These are phyloP conservation scores for Adelges cooleyi DNA, from an alignment of 1,140 invertebrate genomes.

Conservation along the genomic window DNA sequence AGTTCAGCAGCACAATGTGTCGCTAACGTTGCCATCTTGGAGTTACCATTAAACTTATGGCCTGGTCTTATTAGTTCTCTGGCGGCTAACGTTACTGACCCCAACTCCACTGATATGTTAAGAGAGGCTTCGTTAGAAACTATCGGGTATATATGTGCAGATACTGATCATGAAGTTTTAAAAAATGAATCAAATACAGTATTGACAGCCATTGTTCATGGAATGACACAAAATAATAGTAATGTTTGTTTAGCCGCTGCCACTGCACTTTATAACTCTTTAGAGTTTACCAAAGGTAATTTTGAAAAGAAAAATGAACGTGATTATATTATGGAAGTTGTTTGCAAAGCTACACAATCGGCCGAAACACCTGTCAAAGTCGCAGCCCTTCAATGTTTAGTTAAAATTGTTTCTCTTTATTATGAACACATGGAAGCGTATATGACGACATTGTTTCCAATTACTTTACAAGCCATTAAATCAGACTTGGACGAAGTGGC, in stretches of 20 bases:
- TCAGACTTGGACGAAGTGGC: slow-evolving; percentile 89
- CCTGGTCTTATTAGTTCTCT: slow-evolving; percentile 73
- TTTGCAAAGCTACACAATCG: slow-evolving; percentile 81
- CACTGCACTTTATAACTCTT: slow-evolving; percentile 87
- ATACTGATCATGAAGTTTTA: slow-evolving; percentile 47
- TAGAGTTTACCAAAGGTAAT: slow-evolving; percentile 98
- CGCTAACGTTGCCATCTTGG: slow-evolving; percentile 92
- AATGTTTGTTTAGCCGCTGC: slow-evolving; percentile 88
- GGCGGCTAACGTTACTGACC: slow-evolving; percentile 77
- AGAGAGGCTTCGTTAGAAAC: slow-evolving; percentile 93
- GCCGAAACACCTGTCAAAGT: slow-evolving; percentile 81
- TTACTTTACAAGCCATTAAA: slow-evolving; percentile 97
- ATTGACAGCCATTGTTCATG: slow-evolving; percentile 96
- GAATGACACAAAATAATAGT: slow-evolving; percentile 76
- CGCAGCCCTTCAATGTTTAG: slow-evolving; percentile 91
- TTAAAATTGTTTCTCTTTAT: slow-evolving; percentile 97
- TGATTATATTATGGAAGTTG: slow-evolving; percentile 99
- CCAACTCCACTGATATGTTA: slow-evolving; percentile 77
- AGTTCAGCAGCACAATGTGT: slow-evolving; percentile 99
- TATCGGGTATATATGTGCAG: slow-evolving; percentile 78
- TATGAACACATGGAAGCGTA: slow-evolving; percentile 99
- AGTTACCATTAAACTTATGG: slow-evolving; percentile 77
- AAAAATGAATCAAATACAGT: slow-evolving; percentile 64
- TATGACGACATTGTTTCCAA: slow-evolving; percentile 71
- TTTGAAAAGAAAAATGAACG: slow-evolving; percentile 95